Base-by-base conservation (phyloP, 2,113 vertebrate species). In the Illadopsis cleaveri region DNA sequence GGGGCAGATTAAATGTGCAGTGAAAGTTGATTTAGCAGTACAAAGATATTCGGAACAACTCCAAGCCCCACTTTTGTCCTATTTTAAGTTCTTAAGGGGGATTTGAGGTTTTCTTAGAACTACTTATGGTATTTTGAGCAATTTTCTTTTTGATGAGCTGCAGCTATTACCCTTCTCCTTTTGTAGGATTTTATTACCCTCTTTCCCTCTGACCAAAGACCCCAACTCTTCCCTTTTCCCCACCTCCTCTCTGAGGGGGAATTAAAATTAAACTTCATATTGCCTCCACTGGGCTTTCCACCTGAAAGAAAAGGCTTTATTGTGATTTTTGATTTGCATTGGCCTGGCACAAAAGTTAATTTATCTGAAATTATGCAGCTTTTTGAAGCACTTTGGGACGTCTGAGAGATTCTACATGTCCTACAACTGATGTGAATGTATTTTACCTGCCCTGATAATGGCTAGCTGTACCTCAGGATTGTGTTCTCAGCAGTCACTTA, bases 71-170 rank as follows among this genome's bases (percentile, higher is more conserved):
- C 2, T 48, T 96, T 88, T 69, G 21, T 65, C 45, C 33, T 62
- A 16, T 90, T 94, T 96, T 58, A 91, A 70, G 62, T 82, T 82
- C 70, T 91, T 88, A 86, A 58, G 30, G 37, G 30, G 66, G 73
- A 87, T 91, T 87, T 91, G 93, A 93, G 65, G 61, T 92, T 93
- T 97, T 87, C 70, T 90, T 90, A 65, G 33, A 94, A 44, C 53
- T 82, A 76, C 61, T 96, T 92, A 82, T 2, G 20, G 66, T 65
- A 82, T 66, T 85, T 84, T 25, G 37, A 73, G 42, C 62, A 62
- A 65, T 93, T 90, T 91, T 82, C 28, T 76, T 85, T 94, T 44
- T 85, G 48, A 77, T 83, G 88, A 72, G 62, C 33, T 80, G 15
- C 40, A 64, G 50, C 76, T 68, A 47, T 82, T 76, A 47, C 21